Base-by-base conservation (phyloP, 2,113 vertebrate genomes). In the Nasalis larvatus region DNA sequence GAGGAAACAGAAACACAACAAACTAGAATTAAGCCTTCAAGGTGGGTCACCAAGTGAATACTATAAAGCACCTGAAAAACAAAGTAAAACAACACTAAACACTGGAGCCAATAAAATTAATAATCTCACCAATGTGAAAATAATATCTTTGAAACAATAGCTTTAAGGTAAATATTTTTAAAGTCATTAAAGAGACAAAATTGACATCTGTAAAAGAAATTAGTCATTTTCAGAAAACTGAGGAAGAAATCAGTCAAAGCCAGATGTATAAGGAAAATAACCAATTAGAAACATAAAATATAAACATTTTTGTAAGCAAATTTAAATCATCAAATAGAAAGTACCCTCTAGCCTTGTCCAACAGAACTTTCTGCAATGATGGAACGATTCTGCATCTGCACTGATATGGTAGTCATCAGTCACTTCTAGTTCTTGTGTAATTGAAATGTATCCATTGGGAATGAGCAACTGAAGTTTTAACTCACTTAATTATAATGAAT, bases 401-500 rank as follows among this genome's bases (percentile, higher is more conserved):
- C 12, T 11, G 85, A 6, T 74, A 68, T 30, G 16, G 21, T 49
- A 58, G 7, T 16, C 37, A 37, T n/a, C 35, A 69, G 12, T 21
- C 40, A 42, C 20, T 56, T 68, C 21, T 42, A 40, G 37, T 6
- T 91, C 52, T 0, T 94, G 5, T 92, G 8, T 35, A 88, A n/a
- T 88, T 88, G 13, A 89, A 76, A 81, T 56, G 40, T 12, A 85
- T 27, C 35, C 80, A 52, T 20, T 49, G 20, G 40, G 66, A 78
- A 4, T 3, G 12, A 77, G 6, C 20, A 80, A 82, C 2, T 52
- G 17, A 71, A 52, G 37, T 63, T 63, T 77, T 27, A 40, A 66
- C 52, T 90, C 81, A 58, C 81, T 90, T 76, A 60, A 60, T 82
- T 95, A 45, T 21, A 77, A 90, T 82, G 60, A 87, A 77, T 87